Base-by-base conservation (phyloP, 1,140 invertebrate genomes). In the Diprion similis region DNA sequence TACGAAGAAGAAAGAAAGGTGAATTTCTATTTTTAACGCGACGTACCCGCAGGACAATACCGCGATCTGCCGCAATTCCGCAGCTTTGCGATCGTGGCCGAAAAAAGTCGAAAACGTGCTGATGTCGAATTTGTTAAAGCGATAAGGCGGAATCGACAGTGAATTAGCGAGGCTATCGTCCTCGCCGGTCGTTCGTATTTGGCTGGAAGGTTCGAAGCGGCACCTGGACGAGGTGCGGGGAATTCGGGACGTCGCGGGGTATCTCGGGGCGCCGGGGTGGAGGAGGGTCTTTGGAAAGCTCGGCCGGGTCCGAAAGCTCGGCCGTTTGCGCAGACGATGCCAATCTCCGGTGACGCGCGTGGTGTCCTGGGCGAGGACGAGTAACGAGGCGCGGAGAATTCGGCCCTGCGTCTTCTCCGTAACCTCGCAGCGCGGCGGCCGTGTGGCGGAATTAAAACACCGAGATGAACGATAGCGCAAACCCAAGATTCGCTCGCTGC, bases 381-480 rank as follows among this genome's bases (percentile, higher is more conserved):
- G 68, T 70, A 74, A 75, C 70, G 66, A 75, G 65, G 66, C 19
- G 13, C 66, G 10, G 37, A 45, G 66, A 68, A 68, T 68, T 68
- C 19, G 37, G 66, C 67, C 46, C 74, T 10, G 70, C 66, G 47
- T 70, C 69, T 37, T 37, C 69, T 70, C 65, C 65, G 70, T 68
- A 46, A 15, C 51, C 9, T 37, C 24, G 24, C 24, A 68, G 75
- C 77, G 77, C 75, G 75, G 71, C 73, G n/a, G 51, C 75, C 74
- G 68, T 59, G 71, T 71, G 71, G 70, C 66, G 73, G 77, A 78
- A 80, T 78, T 80, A 80, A 78, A 80, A 78, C 72, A 74, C 76
- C 74, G 71, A 78, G 79, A 80, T 78, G 77, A 76, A 77, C 73
- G 79, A 80, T 80, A 78, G 78, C 73, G 72, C 76, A 73, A 75